Conservation (phyloP, 2,113 vertebrate species). For the Thinocorus orbignyianus region DNA sequence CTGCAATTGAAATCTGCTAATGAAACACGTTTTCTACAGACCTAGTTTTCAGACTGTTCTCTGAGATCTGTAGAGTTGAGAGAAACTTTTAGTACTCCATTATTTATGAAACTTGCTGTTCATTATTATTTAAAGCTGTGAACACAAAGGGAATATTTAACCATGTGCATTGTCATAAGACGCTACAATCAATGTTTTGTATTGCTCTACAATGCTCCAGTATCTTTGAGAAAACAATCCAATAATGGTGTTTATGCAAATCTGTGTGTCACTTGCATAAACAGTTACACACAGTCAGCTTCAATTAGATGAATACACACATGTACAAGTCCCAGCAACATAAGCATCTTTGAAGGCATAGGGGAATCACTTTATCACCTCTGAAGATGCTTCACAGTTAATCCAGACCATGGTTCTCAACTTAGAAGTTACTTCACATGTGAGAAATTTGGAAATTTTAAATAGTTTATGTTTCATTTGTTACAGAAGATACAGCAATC, state of each 20-base stretch:
- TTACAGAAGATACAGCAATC: not conserved
- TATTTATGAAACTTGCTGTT: not conserved
- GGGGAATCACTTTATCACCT: not conserved
- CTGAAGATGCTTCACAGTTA: not conserved
- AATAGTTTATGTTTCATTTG: not conserved
- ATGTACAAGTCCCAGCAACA: not conserved
- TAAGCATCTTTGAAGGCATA: not conserved
- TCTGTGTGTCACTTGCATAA: not conserved
- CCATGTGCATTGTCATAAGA: not conserved
- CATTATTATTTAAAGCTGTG: not conserved
- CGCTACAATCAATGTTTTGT: not conserved
- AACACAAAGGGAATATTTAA: conserved; percentile 37
- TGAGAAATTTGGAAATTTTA: not conserved
- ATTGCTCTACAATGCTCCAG: not conserved
- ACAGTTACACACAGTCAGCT: not conserved
- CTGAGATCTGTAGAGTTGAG: not conserved
- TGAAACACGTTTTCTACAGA: not conserved
- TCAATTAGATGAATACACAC: not conserved
- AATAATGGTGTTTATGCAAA: not conserved
- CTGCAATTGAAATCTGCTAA: not conserved
- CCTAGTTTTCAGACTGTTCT: not conserved
- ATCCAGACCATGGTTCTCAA: not conserved
- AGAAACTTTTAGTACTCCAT: not conserved
- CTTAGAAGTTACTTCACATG: not conserved
- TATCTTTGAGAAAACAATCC: not conserved